Evolutionary conservation across 2,888 invertebrate species (phyloP).

Genomic region (Eristalis tenax): DNA sequence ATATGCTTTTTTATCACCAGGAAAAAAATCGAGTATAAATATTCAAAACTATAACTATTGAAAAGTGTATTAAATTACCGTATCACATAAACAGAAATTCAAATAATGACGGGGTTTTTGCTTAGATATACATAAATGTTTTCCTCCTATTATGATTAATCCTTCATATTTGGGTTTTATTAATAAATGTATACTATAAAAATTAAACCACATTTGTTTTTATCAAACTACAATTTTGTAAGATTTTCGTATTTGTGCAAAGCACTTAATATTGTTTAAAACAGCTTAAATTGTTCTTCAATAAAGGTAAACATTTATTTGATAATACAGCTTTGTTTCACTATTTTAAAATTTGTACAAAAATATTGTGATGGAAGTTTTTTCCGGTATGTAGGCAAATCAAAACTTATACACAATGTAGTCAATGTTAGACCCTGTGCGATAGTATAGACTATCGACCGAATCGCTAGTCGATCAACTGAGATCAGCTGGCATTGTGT

Average conservation of each 20-base stretch:
- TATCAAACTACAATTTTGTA: slow-evolving; percentile 61
- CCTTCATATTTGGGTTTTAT: slow-evolving; percentile 37
- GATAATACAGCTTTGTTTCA: slow-evolving; percentile 51
- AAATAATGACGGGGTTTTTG: background rate
- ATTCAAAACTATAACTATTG: slow-evolving; percentile 11
- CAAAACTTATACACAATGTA: too few species aligned
- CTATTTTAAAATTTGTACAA: background rate
- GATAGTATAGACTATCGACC: too few species aligned
- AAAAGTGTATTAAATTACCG: slow-evolving; percentile 4
- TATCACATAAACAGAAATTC: background rate
- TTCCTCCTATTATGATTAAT: slow-evolving; percentile 33
- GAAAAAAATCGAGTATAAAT: background rate
- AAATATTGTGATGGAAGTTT: too few species aligned
- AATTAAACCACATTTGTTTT: slow-evolving; percentile 52
- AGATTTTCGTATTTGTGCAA: slow-evolving; percentile 56
- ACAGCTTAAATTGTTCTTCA: slow-evolving; percentile 67
- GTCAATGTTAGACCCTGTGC: too few species aligned
- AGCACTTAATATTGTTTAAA: slow-evolving; percentile 63
- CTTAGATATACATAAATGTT: slow-evolving; percentile 25
- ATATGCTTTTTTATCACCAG: background rate
- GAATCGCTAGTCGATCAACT: too few species aligned
- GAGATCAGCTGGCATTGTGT: too few species aligned
- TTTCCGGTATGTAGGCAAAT: too few species aligned
- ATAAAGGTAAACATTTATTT: slow-evolving; percentile 65
- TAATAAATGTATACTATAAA: slow-evolving; percentile 41